phyloP scores from a whole-genome alignment of 2,888 invertebrate species.

The Tetranychus piercei region DNA sequence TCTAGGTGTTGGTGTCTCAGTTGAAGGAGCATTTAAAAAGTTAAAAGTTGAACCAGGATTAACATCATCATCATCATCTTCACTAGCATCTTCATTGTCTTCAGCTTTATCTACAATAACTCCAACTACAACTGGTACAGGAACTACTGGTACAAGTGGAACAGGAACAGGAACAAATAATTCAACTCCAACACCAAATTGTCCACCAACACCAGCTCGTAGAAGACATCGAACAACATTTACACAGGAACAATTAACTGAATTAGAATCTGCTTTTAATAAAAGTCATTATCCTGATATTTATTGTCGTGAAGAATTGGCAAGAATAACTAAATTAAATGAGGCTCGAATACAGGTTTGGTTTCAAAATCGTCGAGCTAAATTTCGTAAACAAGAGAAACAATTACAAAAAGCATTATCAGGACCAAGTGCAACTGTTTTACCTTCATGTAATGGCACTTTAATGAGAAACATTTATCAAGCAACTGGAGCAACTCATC shows the following conservation, averaged over 20 bases:
- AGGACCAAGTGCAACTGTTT: slow-evolving; percentile 38
- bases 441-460: slow-evolving; percentile 79
- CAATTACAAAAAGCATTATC: slow-evolving; percentile 90
- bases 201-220: slow-evolving; percentile 84
- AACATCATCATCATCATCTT: slow-evolving; percentile 29
- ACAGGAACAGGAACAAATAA: slow-evolving; percentile 30
- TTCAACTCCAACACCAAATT: slow-evolving; percentile 40
- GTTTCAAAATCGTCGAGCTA: slow-evolving; percentile 96
- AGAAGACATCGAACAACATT: slow-evolving; percentile 93
- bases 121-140: slow-evolving; percentile 14
- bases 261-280: slow-evolving; percentile 94
- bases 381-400: slow-evolving; percentile 94
- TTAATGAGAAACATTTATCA: slow-evolving; percentile 98
- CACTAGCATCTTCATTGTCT: slow-evolving; percentile 7
- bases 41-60: slow-evolving; percentile 55
- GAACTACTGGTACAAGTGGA: slow-evolving; percentile 24
- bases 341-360: slow-evolving; percentile 95
- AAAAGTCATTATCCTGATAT: slow-evolving; percentile 99
- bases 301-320: slow-evolving; percentile 96
- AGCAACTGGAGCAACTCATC: slow-evolving; percentile 41
- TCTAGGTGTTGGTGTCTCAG: background rate
- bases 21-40: slow-evolving; percentile 94
- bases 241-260: slow-evolving; percentile 95
- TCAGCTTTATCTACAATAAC: slow-evolving; percentile 1
- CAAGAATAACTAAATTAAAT: slow-evolving; percentile 93